These are phyloP conservation scores for Dicaeum eximium DNA, from an alignment of 2,113 vertebrate species.

Conservation along the genomic window DNA sequence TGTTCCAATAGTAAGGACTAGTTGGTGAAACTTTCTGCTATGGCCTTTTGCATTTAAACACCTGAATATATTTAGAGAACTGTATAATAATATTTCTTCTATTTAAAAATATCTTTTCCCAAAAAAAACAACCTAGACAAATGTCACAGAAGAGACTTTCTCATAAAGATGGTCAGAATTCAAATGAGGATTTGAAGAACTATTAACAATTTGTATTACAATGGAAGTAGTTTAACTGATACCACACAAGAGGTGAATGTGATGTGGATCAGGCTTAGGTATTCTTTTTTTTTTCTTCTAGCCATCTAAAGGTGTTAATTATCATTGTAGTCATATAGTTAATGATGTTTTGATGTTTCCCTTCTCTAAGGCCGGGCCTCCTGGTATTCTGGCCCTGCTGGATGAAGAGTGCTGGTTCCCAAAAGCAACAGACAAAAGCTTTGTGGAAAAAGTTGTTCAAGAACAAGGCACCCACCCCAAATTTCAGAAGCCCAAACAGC, in stretches of 20 bases:
- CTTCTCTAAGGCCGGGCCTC: slow-evolving; percentile 85
- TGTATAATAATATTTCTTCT: neutral
- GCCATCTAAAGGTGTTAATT: neutral
- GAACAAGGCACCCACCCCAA: slow-evolving; percentile 95
- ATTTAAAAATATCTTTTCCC: neutral
- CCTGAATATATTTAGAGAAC: neutral
- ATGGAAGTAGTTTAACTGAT: neutral
- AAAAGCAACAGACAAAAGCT: slow-evolving; percentile 97
- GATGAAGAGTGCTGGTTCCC: slow-evolving; percentile 99
- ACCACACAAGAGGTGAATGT: neutral
- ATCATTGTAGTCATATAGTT: neutral
- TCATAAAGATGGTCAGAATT: neutral
- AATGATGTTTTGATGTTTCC: neutral
- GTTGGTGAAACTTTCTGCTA: neutral
- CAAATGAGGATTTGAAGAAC: neutral
- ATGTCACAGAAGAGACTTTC: neutral
- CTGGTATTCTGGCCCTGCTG: slow-evolving; percentile 92
- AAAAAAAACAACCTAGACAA: neutral
- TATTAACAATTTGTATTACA: neutral
- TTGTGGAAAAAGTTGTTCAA: slow-evolving; percentile 95
- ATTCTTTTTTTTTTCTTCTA: neutral
- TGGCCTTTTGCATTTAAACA: neutral
- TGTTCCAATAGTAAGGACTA: neutral
- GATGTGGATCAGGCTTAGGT: neutral
- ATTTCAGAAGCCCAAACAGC: slow-evolving; percentile 96